These are phyloP conservation scores for Phrynocephalus guinanensis DNA, from an alignment of 2,797 vertebrate genomes.

Conservation along the genomic window DNA sequence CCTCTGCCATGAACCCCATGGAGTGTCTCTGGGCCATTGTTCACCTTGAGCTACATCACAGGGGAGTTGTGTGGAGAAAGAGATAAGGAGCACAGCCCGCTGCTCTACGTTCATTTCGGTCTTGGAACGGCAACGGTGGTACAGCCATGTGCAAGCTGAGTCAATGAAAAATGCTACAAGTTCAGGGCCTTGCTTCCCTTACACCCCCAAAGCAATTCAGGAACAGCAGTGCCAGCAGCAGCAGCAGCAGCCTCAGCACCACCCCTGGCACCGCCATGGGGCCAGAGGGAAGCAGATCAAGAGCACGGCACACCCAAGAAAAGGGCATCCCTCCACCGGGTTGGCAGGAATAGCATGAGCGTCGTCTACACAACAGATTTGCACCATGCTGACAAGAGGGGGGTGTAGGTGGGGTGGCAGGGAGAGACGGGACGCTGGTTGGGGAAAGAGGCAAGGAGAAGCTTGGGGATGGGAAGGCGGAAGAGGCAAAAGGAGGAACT, in stretches of 20 bases:
- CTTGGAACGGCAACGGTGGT: background rate
- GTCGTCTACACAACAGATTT: constrained; percentile 84
- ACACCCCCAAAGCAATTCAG: constrained; percentile 27
- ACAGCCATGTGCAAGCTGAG: background rate
- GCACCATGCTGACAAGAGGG: constrained; percentile 88
- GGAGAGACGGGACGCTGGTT: constrained; percentile 81
- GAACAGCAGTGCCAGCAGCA: background rate
- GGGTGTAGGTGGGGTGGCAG: constrained; percentile 74
- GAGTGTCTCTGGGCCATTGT: too few species aligned
- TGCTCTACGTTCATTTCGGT: background rate
- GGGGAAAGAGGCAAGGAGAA: constrained; percentile 41
- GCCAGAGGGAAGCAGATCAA: constrained; percentile 74
- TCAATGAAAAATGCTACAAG: constrained; percentile 10
- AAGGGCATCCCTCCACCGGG: constrained; percentile 70
- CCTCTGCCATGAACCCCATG: too few species aligned
- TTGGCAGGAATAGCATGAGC: constrained; percentile 87
- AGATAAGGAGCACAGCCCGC: too few species aligned
- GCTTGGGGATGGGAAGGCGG: constrained; percentile 77
- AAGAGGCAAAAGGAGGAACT: constrained; percentile 81
- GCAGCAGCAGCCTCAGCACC: constrained; percentile 22
- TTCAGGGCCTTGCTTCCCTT: background rate
- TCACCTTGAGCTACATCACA: background rate
- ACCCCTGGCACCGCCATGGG: constrained; percentile 9
- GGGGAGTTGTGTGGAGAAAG: too few species aligned
- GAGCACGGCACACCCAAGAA: constrained; percentile 59